These are phyloP conservation scores for Calcarius ornatus DNA, from an alignment of 2,113 vertebrate genomes.

Conservation along the genomic window DNA sequence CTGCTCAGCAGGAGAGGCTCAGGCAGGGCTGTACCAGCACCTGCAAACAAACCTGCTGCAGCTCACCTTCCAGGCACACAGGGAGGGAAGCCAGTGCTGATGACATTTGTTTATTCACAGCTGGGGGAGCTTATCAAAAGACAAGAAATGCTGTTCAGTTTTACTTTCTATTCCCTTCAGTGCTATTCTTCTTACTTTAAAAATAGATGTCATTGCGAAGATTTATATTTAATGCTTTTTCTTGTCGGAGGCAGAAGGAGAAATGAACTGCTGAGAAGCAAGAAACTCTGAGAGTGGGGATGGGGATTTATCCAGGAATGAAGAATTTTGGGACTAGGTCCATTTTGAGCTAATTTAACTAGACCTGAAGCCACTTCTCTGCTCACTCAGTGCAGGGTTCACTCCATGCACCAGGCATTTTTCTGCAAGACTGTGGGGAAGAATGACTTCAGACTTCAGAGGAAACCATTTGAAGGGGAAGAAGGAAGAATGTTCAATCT, in stretches of 20 bases:
- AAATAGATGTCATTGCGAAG: conserved; percentile 25
- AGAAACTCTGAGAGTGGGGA: neutral
- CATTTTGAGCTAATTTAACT: neutral
- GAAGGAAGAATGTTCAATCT: neutral
- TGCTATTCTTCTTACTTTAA: neutral
- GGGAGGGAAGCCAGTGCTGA: neutral
- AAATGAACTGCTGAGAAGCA: neutral
- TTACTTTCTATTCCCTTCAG: neutral
- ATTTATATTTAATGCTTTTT: conserved; percentile 21
- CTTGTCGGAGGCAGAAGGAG: neutral
- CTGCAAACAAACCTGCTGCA: neutral
- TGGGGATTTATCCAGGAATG: neutral
- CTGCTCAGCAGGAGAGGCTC: neutral
- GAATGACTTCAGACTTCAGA: neutral
- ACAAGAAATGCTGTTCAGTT: neutral
- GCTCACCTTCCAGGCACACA: neutral
- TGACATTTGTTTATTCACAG: neutral
- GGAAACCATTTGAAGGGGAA: neutral
- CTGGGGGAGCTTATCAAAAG: neutral
- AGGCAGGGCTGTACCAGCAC: rapidly evolving
- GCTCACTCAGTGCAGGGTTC: neutral
- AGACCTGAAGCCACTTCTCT: neutral
- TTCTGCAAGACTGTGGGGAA: neutral
- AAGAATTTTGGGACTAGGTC: neutral
- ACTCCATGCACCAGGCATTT: neutral